Conservation (phyloP, 1,140 invertebrate genomes). For the Bombus soroeensis region DNA sequence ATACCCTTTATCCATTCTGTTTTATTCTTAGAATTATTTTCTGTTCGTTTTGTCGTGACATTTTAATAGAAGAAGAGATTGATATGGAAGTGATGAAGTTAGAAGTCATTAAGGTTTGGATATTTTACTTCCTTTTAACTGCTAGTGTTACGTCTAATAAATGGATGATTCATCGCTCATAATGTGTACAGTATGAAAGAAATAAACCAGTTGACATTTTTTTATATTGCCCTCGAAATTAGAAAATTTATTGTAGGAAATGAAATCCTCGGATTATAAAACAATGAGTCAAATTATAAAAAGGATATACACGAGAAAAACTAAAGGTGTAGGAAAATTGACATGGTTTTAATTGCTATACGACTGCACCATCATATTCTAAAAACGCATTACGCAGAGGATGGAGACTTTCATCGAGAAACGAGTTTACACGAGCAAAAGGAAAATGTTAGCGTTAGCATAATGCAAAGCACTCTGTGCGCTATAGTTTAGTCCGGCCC, state of each 20-base stretch:
- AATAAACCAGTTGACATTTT: no score
- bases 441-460: conserved; percentile 50
- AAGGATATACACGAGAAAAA: not conserved
- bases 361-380: not conserved
- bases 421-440: not conserved
- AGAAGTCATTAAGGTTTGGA: no score
- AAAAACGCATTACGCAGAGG: not conserved
- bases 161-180: no score
- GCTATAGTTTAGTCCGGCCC: conserved; percentile 1
- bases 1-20: not conserved
- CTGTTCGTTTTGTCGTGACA: no score
- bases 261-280: not conserved
- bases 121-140: no score
- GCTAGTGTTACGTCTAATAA: no score
- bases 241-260: not conserved
- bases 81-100: no score
- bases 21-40: no score
- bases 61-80: no score
- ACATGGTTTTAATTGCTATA: not conserved
- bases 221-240: not conserved
- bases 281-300: not conserved
- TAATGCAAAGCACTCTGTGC: conserved; percentile 22
- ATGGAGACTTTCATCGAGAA: not conserved
- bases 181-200: no score
- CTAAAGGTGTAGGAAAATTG: no score